Evolutionary conservation across 2,888 invertebrate species (phyloP), one percentile per base, ranked within the genome.

Genomic region (Perithous albicinctus): DNA sequence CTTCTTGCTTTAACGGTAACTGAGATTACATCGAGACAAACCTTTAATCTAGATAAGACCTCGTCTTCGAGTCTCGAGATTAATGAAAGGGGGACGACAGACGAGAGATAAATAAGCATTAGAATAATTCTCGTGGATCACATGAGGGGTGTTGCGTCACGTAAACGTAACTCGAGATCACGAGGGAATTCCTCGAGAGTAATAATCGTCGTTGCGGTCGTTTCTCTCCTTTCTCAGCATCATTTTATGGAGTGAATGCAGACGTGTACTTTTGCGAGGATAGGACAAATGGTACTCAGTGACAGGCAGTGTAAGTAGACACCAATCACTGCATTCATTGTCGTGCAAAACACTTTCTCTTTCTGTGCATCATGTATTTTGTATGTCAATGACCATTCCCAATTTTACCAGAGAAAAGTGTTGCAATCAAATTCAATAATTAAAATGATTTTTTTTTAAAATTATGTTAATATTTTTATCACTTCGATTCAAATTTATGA

Each of bases 121-220:
- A 43, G 48, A 75, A 66, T 35, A 46, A 66, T 48, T 66, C 41
- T 29, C 64, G 43, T 29, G 56, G 20, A 56, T 64, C 43, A 75
- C 75, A 38, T 20, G 48, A 35, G 54, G 41, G 43, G 35, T n/a
- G n/a, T 76, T 76, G 67, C 67, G 59, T 76, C 67, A 76, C 67
- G 48, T 38, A 35, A 48, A 67, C 35, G 67, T 15, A 32, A 48
- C 67, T 20, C 66, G 66, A 41, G 59, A 75, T 66, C 66, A 76
- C 76, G 59, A 59, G 67, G 76, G 67, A 67, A 75, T 75, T 75
- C 66, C 56, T 59, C 59, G 41, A 35, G 59, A 59, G 66, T 43
- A 59, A n/a, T n/a, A n/a, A 75, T 75, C 64, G 64, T 64, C 10
- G 38, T 76, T 56, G 43, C 41, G 20, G 66, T 12, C 59, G 35